Evolutionary conservation across 2,888 invertebrate genomes (phyloP).

Genomic region (Calephelis perditalis): DNA sequence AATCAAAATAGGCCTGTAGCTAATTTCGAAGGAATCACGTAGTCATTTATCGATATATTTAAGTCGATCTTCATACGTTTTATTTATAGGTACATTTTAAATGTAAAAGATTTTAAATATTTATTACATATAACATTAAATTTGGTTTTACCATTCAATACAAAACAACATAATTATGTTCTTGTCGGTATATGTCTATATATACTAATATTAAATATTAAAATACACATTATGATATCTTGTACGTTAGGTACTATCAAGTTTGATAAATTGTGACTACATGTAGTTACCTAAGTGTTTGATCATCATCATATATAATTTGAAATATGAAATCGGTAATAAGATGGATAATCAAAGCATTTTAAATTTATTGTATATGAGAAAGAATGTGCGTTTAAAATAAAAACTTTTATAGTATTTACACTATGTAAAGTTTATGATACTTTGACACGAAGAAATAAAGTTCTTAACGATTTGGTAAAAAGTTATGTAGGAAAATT

Average conservation of each 20-base stretch:
- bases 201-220: background rate
- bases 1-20: constrained; percentile 34
- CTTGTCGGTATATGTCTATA: background rate
- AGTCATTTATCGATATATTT: constrained; percentile 1
- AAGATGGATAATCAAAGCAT: background rate
- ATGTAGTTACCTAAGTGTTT: background rate
- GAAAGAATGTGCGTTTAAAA: constrained; percentile 58
- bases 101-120: constrained; percentile 1
- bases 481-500: constrained; percentile 55
- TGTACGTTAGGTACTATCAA: background rate
- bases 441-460: constrained; percentile 40
- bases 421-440: constrained; percentile 47
- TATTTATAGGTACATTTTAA: constrained; percentile 13
- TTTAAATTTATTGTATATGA: background rate
- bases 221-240: constrained; percentile 32
- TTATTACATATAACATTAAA: constrained; percentile 6
- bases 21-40: constrained; percentile 12
- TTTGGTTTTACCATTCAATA: constrained; percentile 19
- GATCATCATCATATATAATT: background rate
- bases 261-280: constrained; percentile 2
- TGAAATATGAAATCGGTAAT: background rate
- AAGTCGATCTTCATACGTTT: constrained; percentile 11
- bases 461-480: constrained; percentile 34
- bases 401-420: constrained; percentile 49
- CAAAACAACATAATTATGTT: constrained; percentile 10